Evolutionary conservation across 2,113 vertebrate genomes (phyloP).

Genomic region (Rallus limicola): DNA sequence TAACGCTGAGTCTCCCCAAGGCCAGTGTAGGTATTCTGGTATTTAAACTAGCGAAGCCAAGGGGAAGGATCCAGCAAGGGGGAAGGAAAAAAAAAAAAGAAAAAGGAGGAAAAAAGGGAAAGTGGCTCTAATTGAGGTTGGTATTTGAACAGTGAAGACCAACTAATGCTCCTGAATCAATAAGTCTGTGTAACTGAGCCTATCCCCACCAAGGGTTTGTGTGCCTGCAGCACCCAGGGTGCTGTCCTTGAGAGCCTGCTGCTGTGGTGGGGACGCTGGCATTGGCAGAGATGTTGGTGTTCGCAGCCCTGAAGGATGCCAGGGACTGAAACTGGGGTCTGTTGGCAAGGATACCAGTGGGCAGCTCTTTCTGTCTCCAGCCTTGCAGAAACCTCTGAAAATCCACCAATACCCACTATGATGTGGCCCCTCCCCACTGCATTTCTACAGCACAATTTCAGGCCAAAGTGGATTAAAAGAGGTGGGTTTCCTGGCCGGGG

Average conservation of each 20-base stretch:
- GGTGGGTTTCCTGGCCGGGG: background rate
- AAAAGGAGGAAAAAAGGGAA: background rate
- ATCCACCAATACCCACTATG: background rate
- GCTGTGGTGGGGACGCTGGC: accelerated
- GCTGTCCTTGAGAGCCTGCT: background rate
- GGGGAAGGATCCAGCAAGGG: background rate
- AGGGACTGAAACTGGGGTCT: background rate
- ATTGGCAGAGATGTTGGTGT: background rate
- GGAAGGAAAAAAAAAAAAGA: accelerated
- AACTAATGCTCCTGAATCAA: conserved; percentile 43
- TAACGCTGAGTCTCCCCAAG: background rate
- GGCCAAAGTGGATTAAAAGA: background rate
- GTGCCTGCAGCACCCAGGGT: accelerated
- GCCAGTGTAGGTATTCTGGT: conserved; percentile 1
- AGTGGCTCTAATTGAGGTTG: background rate
- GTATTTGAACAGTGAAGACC: conserved; percentile 35
- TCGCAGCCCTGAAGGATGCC: background rate
- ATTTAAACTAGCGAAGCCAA: conserved; percentile 36
- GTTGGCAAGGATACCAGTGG: background rate
- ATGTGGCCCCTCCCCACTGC: accelerated
- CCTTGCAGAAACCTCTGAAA: background rate
- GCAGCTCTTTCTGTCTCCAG: background rate
- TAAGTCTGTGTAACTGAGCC: background rate
- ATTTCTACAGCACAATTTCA: background rate
- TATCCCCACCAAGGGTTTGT: background rate